These are phyloP conservation scores for Clusia tigrina DNA, from an alignment of 2,888 invertebrate genomes.

Conservation along the genomic window DNA sequence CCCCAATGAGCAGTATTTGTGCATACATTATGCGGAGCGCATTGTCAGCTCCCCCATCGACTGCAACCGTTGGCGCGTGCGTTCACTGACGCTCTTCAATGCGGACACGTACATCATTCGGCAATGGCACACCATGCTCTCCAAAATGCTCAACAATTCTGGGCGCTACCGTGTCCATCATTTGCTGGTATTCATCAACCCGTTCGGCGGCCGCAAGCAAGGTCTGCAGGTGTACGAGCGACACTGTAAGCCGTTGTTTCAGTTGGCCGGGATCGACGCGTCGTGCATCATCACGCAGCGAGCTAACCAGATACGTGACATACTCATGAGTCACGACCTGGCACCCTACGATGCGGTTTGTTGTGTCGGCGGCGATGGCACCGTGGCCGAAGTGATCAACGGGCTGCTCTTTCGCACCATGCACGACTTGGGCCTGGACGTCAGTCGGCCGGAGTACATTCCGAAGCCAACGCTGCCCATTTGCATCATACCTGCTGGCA, in stretches of 20 bases:
- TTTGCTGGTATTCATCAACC: conserved; percentile 83
- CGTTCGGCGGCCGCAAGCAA: conserved; percentile 80
- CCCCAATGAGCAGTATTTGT: conserved; percentile 65
- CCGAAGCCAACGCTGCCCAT: conserved; percentile 65
- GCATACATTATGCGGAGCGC: conserved; percentile 69
- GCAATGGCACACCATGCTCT: conserved; percentile 71
- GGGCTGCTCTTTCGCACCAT: conserved; percentile 72
- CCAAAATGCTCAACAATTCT: conserved; percentile 54
- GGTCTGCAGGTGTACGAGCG: conserved; percentile 78
- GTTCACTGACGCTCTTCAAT: conserved; percentile 69
- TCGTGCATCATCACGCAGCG: conserved; percentile 76
- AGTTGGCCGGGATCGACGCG: conserved; percentile 72
- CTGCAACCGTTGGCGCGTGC: conserved; percentile 70
- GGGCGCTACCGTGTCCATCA: conserved; percentile 70
- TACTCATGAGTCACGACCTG: conserved; percentile 68
- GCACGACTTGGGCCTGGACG: conserved; percentile 54
- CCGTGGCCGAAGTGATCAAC: conserved; percentile 82
- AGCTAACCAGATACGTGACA: conserved; percentile 79
- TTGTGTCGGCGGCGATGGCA: conserved; percentile 88
- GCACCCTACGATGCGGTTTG: conserved; percentile 75
- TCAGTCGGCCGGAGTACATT: conserved; percentile 51
- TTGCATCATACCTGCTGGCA: conserved; percentile 74
- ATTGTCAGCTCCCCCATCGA: conserved; percentile 64
- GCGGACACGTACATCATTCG: conserved; percentile 70
- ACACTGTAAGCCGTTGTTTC: conserved; percentile 73